A percentile compares a stretch with the other conserved stretches of the same genome.
Evolutionary conservation across 1,140 invertebrate genomes (phyloP).

Genomic region (Leptopilina boulardi): DNA sequence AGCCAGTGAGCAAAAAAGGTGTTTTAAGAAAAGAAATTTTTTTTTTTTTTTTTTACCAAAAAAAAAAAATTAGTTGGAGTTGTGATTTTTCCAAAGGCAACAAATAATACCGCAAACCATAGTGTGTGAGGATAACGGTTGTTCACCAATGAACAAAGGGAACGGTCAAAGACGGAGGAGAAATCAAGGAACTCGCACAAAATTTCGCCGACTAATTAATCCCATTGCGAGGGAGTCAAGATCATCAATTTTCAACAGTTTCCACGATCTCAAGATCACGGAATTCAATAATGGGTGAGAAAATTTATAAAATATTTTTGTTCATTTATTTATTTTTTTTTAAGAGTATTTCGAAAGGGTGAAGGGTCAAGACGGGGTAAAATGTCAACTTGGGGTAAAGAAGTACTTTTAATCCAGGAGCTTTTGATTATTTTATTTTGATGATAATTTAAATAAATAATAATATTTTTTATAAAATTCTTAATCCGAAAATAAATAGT

Average conservation of each 20-base stretch:
- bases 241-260: background rate
- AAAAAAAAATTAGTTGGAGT: slow-evolving; percentile 9
- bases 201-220: slow-evolving; percentile 46
- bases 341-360: too few species aligned
- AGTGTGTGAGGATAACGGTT: slow-evolving; percentile 60
- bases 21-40: background rate
- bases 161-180: slow-evolving; percentile 54
- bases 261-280: background rate
- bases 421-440: too few species aligned
- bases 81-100: slow-evolving; percentile 41
- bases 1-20: slow-evolving; percentile 23
- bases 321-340: background rate
- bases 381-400: too few species aligned
- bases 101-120: slow-evolving; percentile 49
- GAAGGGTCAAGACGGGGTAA: too few species aligned
- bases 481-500: too few species aligned
- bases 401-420: too few species aligned
- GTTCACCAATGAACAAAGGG: slow-evolving; percentile 66
- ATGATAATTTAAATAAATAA: too few species aligned
- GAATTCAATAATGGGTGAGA: slow-evolving; percentile 16
- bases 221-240: background rate
- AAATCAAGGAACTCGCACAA: slow-evolving; percentile 61
- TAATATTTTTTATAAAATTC: too few species aligned
- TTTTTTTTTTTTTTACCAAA: background rate
- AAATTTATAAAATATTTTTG: background rate